Evolutionary conservation across 2,113 vertebrate genomes (phyloP).

Genomic region (Hypanus sabinus): DNA sequence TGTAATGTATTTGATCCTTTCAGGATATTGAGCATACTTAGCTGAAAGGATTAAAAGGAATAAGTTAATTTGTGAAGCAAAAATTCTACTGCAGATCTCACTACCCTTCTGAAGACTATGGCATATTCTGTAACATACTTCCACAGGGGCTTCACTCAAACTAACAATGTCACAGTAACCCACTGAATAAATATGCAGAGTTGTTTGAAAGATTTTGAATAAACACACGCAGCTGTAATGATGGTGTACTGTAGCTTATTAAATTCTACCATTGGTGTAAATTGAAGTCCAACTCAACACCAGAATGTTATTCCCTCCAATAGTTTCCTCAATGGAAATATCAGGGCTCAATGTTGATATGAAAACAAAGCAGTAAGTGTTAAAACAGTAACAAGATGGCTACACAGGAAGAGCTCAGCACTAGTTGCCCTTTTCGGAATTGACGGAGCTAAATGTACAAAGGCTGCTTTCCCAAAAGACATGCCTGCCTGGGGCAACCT

Average conservation of each 20-base stretch:
- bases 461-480: background rate
- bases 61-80: background rate
- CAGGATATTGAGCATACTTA: constrained; percentile 4
- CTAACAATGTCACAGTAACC: background rate
- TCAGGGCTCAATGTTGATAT: background rate
- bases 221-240: background rate
- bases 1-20: background rate
- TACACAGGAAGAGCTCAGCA: background rate
- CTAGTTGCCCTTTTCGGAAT: background rate
- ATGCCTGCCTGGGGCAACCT: too few relatives aligned
- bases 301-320: background rate
- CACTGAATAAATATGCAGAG: background rate
- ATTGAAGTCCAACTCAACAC: background rate
- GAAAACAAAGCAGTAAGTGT: background rate
- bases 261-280: background rate
- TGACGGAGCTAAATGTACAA: background rate
- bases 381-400: background rate
- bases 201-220: background rate
- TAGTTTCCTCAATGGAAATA: background rate
- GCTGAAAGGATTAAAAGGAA: constrained; percentile 30
- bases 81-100: background rate
- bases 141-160: background rate
- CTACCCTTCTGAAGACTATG: background rate
- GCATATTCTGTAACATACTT: background rate
- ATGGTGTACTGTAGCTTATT: background rate